A percentile compares a stretch with the other conserved stretches of the same genome.
These are phyloP conservation scores for Nannospalax galili DNA, from an alignment of 2,113 vertebrate genomes.

Conservation along the genomic window DNA sequence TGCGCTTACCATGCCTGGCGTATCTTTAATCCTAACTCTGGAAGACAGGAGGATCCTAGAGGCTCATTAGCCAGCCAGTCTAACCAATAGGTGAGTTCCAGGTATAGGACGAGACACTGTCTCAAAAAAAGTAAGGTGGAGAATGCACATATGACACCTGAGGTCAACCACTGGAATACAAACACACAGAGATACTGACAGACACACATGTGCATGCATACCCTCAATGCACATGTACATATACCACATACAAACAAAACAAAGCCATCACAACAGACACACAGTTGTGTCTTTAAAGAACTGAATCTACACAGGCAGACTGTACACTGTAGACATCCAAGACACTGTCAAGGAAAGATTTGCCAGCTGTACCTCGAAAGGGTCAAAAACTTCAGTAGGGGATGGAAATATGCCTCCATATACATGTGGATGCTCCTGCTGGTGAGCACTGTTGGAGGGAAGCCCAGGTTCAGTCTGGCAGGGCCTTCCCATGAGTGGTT, in stretches of 20 bases:
- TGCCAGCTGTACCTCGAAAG: not conserved
- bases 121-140: not conserved
- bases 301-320: not conserved
- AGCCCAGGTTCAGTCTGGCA: not conserved
- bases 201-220: not conserved
- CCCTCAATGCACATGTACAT: not conserved
- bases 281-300: not conserved
- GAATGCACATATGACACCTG: too few species aligned
- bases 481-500: not conserved
- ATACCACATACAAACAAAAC: not conserved
- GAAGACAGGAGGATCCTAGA: not conserved
- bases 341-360: not conserved
- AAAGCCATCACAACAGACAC: not conserved
- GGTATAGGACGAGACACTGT: not conserved
- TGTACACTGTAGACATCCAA: not conserved
- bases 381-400: not conserved
- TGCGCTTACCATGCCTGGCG: too few species aligned
- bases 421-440: too few species aligned
- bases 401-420: not conserved
- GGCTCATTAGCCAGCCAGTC: not conserved
- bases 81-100: not conserved
- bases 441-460: not conserved
- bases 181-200: too few species aligned
- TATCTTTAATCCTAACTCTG: not conserved
- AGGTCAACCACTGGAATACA: too few species aligned